Percentiles rank a stretch among this genome's conserved stretches.
Evolutionary conservation across 2,797 vertebrate species (phyloP).

Genomic region (Acanthopagrus latus): DNA sequence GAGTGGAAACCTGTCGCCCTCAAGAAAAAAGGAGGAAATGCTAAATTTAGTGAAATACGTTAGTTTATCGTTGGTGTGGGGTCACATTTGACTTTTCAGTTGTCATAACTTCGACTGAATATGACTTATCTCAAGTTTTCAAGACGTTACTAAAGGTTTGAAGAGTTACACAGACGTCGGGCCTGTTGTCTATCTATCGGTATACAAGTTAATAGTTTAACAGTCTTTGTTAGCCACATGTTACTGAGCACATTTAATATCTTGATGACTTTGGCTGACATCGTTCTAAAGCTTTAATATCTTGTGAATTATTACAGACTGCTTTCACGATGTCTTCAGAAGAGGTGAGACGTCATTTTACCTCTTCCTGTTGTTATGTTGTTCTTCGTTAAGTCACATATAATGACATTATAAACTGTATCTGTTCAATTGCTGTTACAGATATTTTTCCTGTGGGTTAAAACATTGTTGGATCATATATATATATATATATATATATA

Average conservation of each 20-base stretch:
- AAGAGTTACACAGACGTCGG: not conserved
- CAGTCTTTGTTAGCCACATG: not conserved
- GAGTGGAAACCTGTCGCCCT: rapidly evolving
- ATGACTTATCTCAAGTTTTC: not conserved
- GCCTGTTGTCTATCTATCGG: not conserved
- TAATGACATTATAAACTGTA: no score
- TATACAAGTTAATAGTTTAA: not conserved
- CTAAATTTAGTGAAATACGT: rapidly evolving
- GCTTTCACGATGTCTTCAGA: slow-evolving; percentile 75
- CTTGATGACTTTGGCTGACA: not conserved
- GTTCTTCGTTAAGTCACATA: not conserved
- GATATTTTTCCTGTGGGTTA: not conserved
- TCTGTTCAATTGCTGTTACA: not conserved
- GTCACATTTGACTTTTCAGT: rapidly evolving
- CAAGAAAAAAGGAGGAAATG: not conserved
- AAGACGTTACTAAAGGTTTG: not conserved
- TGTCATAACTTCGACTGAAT: not conserved
- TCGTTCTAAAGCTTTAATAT: not conserved
- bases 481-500: no score
- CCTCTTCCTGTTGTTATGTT: not conserved
- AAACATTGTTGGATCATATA: no score
- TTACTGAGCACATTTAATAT: not conserved
- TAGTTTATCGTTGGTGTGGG: rapidly evolving
- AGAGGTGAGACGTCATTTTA: slow-evolving; percentile 73
- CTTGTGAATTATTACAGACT: slow-evolving; percentile 39